These are phyloP conservation scores for Callopanchax toddi DNA, from an alignment of 2,113 vertebrate species.

Conservation along the genomic window DNA sequence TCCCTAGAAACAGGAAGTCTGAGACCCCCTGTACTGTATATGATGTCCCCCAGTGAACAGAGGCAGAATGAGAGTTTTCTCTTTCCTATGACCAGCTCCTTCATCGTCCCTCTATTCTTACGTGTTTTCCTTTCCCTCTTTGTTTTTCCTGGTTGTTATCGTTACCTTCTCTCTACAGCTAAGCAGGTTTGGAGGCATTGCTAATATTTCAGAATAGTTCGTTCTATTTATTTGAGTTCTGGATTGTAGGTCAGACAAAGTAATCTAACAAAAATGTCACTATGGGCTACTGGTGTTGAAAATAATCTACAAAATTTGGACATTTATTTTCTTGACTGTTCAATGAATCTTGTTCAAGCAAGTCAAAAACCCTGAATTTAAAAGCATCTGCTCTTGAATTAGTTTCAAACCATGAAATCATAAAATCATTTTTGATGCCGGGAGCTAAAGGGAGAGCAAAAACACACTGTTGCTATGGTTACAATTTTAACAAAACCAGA, in stretches of 20 bases:
- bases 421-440: not conserved
- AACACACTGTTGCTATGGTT: not conserved
- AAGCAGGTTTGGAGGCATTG: not conserved
- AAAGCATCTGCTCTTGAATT: not conserved
- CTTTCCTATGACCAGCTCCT: not conserved
- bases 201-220: not conserved
- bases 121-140: not conserved
- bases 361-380: no score
- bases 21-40: no score
- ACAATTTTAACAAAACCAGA: not conserved
- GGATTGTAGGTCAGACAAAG: not conserved
- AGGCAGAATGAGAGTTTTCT: not conserved
- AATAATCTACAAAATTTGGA: not conserved
- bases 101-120: no score
- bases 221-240: not conserved
- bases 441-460: not conserved
- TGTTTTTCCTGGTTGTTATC: no score
- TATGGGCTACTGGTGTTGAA: not conserved
- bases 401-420: not conserved
- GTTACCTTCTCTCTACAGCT: not conserved
- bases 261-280: not conserved
- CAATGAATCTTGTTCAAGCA: no score
- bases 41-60: no score
- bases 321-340: no score
- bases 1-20: no score